These are phyloP conservation scores for Forbesichthys papilliferus DNA, from an alignment of 2,113 vertebrate species.

Conservation along the genomic window DNA sequence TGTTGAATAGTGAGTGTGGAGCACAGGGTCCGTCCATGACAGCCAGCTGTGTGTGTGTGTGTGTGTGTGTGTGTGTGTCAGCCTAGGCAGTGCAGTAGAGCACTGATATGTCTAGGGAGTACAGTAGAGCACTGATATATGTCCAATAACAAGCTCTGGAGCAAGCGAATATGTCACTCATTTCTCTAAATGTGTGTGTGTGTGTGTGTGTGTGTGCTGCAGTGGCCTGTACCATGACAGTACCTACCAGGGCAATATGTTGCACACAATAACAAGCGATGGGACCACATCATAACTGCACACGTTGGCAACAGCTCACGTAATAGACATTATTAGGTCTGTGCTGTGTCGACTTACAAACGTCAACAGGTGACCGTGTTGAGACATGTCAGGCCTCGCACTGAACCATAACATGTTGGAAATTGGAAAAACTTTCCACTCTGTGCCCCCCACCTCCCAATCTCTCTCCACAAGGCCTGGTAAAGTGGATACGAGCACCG, in stretches of 20 bases:
- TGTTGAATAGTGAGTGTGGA: constrained; percentile 45
- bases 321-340: constrained; percentile 46
- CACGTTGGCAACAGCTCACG: constrained; percentile 39
- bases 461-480: no score
- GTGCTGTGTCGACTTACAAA: constrained; percentile 53
- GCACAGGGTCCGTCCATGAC: constrained; percentile 12
- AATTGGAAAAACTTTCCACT: background rate
- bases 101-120: constrained; percentile 24
- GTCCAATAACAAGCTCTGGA: constrained; percentile 41
- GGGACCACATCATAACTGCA: constrained; percentile 31
- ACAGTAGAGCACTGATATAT: constrained; percentile 27
- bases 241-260: constrained; percentile 27
- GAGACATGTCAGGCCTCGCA: constrained; percentile 33
- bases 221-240: no score
- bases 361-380: constrained; percentile 52
- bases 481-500: no score
- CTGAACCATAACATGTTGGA: constrained; percentile 33
- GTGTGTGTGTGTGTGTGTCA: constrained; percentile 13
- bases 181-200: constrained; percentile 30
- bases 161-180: constrained; percentile 37
- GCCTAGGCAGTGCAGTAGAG: constrained; percentile 22
- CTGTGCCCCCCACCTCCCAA: background rate
- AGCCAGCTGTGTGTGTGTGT: constrained; percentile 16
- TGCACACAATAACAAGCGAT: constrained; percentile 39
- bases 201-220: constrained; percentile 11